Evolutionary conservation across 2,113 vertebrate species (phyloP).

Genomic region (Brachyhypopomus occidentalis): DNA sequence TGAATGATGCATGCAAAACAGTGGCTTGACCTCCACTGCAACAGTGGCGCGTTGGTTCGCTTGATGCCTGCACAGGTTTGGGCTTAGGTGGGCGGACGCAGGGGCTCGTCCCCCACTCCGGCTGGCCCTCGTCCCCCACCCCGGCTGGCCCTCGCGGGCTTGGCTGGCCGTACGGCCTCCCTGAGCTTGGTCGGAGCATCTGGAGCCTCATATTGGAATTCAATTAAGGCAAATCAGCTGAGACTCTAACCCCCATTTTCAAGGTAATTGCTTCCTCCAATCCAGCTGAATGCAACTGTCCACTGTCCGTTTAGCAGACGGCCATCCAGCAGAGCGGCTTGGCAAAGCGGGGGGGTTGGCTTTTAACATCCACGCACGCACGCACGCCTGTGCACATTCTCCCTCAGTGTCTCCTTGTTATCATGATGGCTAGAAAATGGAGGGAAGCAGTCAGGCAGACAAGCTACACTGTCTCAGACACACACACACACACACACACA

Average conservation of each 20-base stretch:
- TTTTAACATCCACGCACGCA: conserved; percentile 41
- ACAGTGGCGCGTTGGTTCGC: neutral
- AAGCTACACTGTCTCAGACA: conserved; percentile 25
- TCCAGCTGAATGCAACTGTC: conserved; percentile 65
- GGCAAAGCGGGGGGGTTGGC: neutral
- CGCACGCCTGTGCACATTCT: conserved; percentile 17
- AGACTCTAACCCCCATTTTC: conserved; percentile 80
- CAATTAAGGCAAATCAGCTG: conserved; percentile 81
- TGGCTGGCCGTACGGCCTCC: conserved; percentile 69
- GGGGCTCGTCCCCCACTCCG: conserved; percentile 9
- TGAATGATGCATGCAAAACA: conserved; percentile 35
- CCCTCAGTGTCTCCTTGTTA: conserved; percentile 43
- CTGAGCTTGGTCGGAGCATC: conserved; percentile 71
- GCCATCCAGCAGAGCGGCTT: conserved; percentile 63
- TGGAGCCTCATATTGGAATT: conserved; percentile 83
- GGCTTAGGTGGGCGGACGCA: conserved; percentile 42
- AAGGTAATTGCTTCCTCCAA: conserved; percentile 83
- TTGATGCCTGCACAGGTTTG: conserved; percentile 7
- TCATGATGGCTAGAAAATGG: conserved; percentile 36
- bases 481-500: conserved; percentile 28
- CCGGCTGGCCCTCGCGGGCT: conserved; percentile 8
- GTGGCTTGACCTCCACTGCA: neutral
- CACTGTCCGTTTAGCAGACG: conserved; percentile 71
- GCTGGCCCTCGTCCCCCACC: too few species aligned
- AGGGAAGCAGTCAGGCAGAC: conserved; percentile 45